Percentiles rank a stretch among this genome's conserved stretches.
Conservation (phyloP, 2,797 vertebrate genomes). For the Holocentrus rufus region DNA sequence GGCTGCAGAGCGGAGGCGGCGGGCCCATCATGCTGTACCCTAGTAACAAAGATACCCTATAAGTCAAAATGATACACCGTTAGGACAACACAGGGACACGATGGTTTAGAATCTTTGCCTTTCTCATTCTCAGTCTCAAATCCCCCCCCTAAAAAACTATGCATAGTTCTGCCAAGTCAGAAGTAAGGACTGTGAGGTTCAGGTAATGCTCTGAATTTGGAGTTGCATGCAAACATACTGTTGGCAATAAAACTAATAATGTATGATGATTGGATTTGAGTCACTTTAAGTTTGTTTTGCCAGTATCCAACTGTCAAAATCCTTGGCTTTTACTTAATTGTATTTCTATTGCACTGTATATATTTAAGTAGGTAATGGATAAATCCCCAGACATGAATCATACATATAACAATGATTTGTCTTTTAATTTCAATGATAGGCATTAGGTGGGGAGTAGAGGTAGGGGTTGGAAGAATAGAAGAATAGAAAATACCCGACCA, state of each 20-base stretch:
- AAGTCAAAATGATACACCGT: constrained; percentile 99
- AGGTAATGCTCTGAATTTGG: constrained; percentile 54
- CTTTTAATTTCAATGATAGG: constrained; percentile 3
- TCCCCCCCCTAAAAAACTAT: constrained; percentile 29
- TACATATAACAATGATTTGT: constrained; percentile 33
- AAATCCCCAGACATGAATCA: constrained; percentile 30
- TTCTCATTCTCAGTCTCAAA: constrained; percentile 72
- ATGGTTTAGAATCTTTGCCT: constrained; percentile 90
- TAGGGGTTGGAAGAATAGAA: constrained; percentile 29
- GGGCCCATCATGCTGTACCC: constrained; percentile 99
- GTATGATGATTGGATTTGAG: constrained; percentile 3
- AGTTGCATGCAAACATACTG: constrained; percentile 54
- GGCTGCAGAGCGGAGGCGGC: constrained; percentile 93
- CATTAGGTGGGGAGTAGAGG: constrained; percentile 34
- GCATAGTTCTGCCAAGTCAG: constrained; percentile 51
- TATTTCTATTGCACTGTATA: not conserved
- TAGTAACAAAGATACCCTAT: constrained; percentile 99
- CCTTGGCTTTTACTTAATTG: not conserved
- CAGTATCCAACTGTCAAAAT: not conserved
- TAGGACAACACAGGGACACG: constrained; percentile 92
- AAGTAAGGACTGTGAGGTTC: not conserved
- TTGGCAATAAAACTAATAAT: not conserved
- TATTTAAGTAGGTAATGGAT: constrained; percentile 16
- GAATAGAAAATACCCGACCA: constrained; percentile 23
- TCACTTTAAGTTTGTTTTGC: not conserved